Conservation (phyloP, 1,140 invertebrate genomes). For the Bombus haemorrhoidalis region DNA sequence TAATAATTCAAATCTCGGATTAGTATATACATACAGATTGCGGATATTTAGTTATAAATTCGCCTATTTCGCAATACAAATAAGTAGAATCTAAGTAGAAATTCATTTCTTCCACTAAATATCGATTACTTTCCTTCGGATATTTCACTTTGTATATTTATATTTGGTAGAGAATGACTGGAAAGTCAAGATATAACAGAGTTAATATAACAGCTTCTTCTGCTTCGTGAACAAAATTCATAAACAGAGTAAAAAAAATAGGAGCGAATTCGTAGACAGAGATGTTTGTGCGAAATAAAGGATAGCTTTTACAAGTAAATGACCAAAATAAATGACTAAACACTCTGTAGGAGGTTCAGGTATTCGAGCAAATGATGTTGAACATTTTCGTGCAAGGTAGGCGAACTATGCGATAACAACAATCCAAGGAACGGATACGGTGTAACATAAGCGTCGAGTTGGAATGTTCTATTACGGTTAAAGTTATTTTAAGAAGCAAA, state of each 20-base stretch:
- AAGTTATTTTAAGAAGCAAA: conserved; percentile 10
- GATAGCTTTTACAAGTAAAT: not conserved
- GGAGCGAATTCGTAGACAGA: not conserved
- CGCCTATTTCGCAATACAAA: not conserved
- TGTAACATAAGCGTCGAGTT: not conserved
- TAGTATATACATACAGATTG: not conserved
- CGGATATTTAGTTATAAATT: not conserved
- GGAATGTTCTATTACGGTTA: conserved; percentile 5
- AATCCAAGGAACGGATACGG: not conserved
- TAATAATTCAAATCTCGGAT: not conserved
- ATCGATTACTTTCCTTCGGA: not conserved
- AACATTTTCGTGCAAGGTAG: not conserved
- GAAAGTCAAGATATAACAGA: no score
- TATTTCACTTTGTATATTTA: not conserved
- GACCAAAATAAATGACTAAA: no score
- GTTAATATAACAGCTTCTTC: not conserved
- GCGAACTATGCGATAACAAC: conserved; percentile 2
- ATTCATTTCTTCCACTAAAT: not conserved
- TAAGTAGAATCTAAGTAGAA: not conserved
- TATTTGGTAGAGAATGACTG: not conserved
- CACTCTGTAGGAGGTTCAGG: no score
- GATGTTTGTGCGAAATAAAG: not conserved
- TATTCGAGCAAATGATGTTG: no score
- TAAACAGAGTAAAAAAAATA: not conserved
- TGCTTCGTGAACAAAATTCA: not conserved